Base-by-base conservation (phyloP, 2,888 invertebrate species). In the Ectemnius cavifrons region DNA sequence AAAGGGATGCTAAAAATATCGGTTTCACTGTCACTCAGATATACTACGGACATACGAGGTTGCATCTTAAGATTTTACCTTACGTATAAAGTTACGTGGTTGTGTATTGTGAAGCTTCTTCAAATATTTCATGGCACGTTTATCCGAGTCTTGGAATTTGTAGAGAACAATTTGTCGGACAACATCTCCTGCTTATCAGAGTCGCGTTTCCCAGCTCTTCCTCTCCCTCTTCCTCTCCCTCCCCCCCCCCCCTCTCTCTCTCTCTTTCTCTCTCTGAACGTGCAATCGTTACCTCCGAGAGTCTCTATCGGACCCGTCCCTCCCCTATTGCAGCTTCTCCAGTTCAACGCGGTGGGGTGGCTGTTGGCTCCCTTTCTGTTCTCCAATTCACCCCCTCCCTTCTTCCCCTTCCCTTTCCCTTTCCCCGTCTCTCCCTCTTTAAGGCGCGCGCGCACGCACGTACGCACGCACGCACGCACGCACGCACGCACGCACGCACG, bases 171-270 rank as follows among this genome's bases (percentile, higher is more conserved):
- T 61, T 57, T 65, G 56, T 70, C 58, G 64, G 62, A 57, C 61
- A 65, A 49, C 70, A 76, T 75, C 70, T 75, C 67, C 64, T 77
- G 76, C 80, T 82, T 82, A 82, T 82, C 83, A 82, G 70, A 73
- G 73, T 79, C 75, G 75, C 80, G 71, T 79, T 79, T 73, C 67
- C 67, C 27, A 69, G 74, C 61, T 68, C 74, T 65, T 63, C 72
- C 65, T 60, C 52, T 49, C 23, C 45, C 70, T 68, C 20, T 65
- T n/a, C 60, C n/a, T n/a, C n/a, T n/a, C n/a, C n/a, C n/a, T n/a
- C n/a, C n/a, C n/a, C n/a, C n/a, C n/a, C n/a, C n/a, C n/a, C n/a
- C 72, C 65, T 60, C 52, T 49, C 23, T 28, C 70, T 68, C 57
- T 37, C 37, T 27, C 16, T 47, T 59, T 37, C 23, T 27, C 52